These are phyloP conservation scores for Neostethus bicornis DNA, from an alignment of 2,797 vertebrate genomes.

Conservation along the genomic window DNA sequence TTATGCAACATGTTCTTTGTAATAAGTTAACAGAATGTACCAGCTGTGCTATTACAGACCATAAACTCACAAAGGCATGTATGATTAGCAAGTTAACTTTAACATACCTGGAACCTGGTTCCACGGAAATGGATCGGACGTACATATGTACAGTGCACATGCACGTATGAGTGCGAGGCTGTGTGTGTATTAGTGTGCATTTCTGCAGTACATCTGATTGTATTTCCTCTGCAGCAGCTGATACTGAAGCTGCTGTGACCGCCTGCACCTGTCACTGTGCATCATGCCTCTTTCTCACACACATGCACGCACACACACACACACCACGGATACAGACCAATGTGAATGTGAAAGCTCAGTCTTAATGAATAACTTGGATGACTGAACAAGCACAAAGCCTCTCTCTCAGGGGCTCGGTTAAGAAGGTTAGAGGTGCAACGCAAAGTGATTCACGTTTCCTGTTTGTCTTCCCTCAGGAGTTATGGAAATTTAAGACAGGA, in stretches of 20 bases:
- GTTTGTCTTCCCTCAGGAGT: neutral
- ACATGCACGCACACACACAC: neutral
- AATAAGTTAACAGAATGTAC: neutral
- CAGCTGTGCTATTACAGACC: neutral
- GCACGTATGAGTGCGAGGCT: slow-evolving; percentile 8
- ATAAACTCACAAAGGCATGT: neutral
- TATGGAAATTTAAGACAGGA: neutral
- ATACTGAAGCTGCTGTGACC: slow-evolving; percentile 60
- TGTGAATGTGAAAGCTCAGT: slow-evolving; percentile 20
- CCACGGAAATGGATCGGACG: slow-evolving; percentile 30
- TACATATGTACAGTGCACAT: neutral
- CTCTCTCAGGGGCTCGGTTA: slow-evolving; percentile 14
- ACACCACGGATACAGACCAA: slow-evolving; percentile 9
- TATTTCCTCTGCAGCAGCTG: slow-evolving; percentile 63
- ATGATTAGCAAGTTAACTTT: slow-evolving; percentile 13
- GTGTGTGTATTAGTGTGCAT: slow-evolving; percentile 17
- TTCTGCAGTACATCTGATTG: slow-evolving; percentile 43
- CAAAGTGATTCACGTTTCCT: slow-evolving; percentile 31
- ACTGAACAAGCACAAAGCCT: slow-evolving; percentile 43
- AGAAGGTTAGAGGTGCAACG: slow-evolving; percentile 31
- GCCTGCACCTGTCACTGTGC: slow-evolving; percentile 63
- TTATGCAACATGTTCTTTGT: neutral
- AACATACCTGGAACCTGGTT: slow-evolving; percentile 18
- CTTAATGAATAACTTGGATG: slow-evolving; percentile 32
- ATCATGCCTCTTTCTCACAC: slow-evolving; percentile 26